Base-by-base conservation (phyloP, 1,140 invertebrate genomes). In the Lucilia cuprina region DNA sequence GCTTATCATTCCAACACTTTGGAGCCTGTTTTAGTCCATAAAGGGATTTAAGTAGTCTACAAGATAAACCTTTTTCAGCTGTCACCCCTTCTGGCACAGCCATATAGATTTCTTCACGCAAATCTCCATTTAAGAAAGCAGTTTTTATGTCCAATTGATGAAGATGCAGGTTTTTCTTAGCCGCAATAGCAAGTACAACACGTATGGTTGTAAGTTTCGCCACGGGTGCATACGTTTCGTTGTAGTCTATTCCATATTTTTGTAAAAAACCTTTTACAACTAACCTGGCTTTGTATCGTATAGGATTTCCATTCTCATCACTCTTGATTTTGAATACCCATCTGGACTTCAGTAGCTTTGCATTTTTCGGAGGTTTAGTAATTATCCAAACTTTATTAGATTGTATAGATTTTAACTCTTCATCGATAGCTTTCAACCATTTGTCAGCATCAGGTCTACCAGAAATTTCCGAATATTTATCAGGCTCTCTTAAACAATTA, bases 231-330 rank as follows among this genome's bases (percentile, higher is more conserved):
- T 30, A 30, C 25, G 25, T 30, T 30, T 30, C 25, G 25, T 30
- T 30, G 25, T 30, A 3, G 25, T 30, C 25, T 30, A 30, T 30
- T 30, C 89, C 91, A 50, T 85, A n/a, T 25, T 78, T 85, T 86
- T 91, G 91, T 14, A 21, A 50, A 84, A 83, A 92, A 17, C 91
- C 91, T 83, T 87, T 87, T 7, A 87, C 25, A 13, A 92, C 90
- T n/a, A 91, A 86, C 77, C 91, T 85, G 12, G 91, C 92, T 83
- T 91, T 92, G 83, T 89, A 88, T 55, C 49, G 70, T 21, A 14
- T 34, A 4, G 74, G 74, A 75, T 75, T 75, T 34, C 25, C 5
- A 13, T 14, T 10, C 17, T 77, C 2, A 77, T 77, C 13, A 41
- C 4, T 7, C 17, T 77, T 35, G 1, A 30, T 41, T 77, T 41